Base-by-base conservation (phyloP, 2,113 vertebrate species). In the Gymnocephalus cernua region DNA sequence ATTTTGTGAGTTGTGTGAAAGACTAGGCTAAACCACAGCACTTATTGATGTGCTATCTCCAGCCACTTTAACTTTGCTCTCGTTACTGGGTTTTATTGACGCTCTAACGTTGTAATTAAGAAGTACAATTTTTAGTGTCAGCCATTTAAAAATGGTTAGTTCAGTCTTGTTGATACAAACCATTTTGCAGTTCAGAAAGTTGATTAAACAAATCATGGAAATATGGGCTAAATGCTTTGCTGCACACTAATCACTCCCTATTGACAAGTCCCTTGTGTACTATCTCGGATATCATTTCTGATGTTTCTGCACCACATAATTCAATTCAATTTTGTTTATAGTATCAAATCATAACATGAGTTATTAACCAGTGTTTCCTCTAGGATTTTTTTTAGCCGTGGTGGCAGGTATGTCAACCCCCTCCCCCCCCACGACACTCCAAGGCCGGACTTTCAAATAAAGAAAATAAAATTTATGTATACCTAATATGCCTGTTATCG, bases 231-330 rank as follows among this genome's bases (percentile, higher is more conserved):
- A 84, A 77, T 38, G 62, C 58, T 67, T 14, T 32, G 65, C 53
- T 66, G 67, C 38, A 29, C 51, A 35, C 62, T 84, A 79, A 87
- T 81, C 89, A 73, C 75, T 86, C 77, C 64, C 82, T 64, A 69
- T 67, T 80, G 73, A 78, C 71, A 29, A 41, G 47, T 80, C 62
- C 48, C 61, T 23, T 4, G 44, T 54, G 76, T 51, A 10, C 59
- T 27, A 53, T 59, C 44, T 25, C 23, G 41, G 45, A 51, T 79
- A 41, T 50, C 6, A 69, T 74, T 79, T 80, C 29, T 77, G 57
- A 71, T 61, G 77, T 50, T 57, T 84, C 38, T n/a, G n/a, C n/a
- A n/a, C n/a, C n/a, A n/a, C n/a, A n/a, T n/a, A n/a, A n/a, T n/a
- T n/a, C n/a, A n/a, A n/a, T n/a, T n/a, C n/a, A n/a, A n/a, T n/a